These are phyloP conservation scores for Hyperoplus lanceolatus DNA, from an alignment of 2,797 vertebrate species.

Conservation along the genomic window DNA sequence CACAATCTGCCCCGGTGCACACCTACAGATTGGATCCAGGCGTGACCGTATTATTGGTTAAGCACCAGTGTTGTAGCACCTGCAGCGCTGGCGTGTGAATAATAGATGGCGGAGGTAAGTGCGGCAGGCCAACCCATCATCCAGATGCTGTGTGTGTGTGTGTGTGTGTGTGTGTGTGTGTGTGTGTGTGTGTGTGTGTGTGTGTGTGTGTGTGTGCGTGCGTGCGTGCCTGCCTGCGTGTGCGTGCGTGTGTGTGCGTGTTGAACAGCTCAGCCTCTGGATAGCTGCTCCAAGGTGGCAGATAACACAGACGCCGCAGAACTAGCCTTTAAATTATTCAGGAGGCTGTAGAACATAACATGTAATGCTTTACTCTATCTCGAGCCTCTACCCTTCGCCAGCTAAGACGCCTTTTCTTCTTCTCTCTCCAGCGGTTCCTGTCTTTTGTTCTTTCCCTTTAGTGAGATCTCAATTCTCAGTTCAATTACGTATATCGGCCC, in stretches of 20 bases:
- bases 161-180: too few species aligned
- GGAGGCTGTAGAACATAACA: constrained; percentile 56
- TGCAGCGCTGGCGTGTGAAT: constrained; percentile 73
- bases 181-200: too few species aligned
- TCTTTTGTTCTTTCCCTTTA: constrained; percentile 4
- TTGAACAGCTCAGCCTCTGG: constrained; percentile 58
- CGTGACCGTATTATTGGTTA: constrained; percentile 69
- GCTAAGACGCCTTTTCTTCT: constrained; percentile 21
- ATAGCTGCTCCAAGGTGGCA: constrained; percentile 64
- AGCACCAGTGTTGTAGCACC: constrained; percentile 59
- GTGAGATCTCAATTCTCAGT: constrained; percentile 44
- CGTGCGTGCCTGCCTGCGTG: too few species aligned
- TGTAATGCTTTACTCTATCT: constrained; percentile 42
- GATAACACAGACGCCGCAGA: constrained; percentile 71
- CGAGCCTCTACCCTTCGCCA: constrained; percentile 31
- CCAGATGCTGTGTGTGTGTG: constrained; percentile 47
- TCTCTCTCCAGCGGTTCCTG: not conserved
- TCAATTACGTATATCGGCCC: constrained; percentile 38
- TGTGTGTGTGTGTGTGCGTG: too few species aligned
- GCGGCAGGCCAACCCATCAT: constrained; percentile 68
- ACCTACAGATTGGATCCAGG: constrained; percentile 47
- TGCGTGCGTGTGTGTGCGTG: constrained; percentile 4
- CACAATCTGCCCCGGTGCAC: not conserved
- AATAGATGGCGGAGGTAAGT: constrained; percentile 68
- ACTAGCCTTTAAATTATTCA: constrained; percentile 78